Evolutionary conservation across 2,888 invertebrate species (phyloP).

Genomic region (Sinopyrophorus schimmeli): DNA sequence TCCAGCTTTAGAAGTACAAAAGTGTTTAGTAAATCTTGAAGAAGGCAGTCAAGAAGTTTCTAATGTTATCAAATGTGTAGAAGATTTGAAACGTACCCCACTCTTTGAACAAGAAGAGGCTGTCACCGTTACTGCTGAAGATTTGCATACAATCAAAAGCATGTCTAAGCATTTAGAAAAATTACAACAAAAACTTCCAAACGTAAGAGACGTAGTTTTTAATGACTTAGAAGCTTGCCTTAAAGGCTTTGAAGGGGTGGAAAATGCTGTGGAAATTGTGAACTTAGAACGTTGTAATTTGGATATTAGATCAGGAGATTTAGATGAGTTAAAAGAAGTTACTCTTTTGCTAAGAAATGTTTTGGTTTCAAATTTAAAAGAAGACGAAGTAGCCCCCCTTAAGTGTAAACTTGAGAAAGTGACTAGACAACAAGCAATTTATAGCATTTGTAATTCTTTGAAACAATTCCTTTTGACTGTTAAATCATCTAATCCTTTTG

Average conservation of each 20-base stretch:
- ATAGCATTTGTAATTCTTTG: too few species aligned
- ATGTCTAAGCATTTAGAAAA: constrained; percentile 45
- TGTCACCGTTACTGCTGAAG: constrained; percentile 39
- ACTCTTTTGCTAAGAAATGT: too few species aligned
- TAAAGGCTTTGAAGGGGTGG: constrained; percentile 42
- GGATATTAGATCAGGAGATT: constrained; percentile 39
- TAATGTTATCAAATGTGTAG: constrained; percentile 47
- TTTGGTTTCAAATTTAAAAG: too few species aligned
- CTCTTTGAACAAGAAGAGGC: constrained; percentile 39
- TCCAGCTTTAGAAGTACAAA: constrained; percentile 46
- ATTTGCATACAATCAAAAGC: constrained; percentile 44
- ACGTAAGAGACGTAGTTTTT: constrained; percentile 41
- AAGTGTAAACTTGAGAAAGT: too few species aligned
- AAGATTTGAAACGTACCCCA: constrained; percentile 44
- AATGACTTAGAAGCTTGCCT: constrained; percentile 35
- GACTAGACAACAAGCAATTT: too few species aligned
- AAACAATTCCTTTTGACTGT: too few species aligned
- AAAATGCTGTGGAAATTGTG: constrained; percentile 48
- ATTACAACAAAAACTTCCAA: constrained; percentile 43
- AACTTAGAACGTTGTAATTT: constrained; percentile 46
- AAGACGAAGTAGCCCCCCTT: too few species aligned
- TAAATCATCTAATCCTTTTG: too few species aligned
- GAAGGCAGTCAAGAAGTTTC: constrained; percentile 46
- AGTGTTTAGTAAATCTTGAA: constrained; percentile 43
- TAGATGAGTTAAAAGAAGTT: constrained; percentile 7